phyloP scores from a whole-genome alignment of 2,113 vertebrate species.

The Phyllostomus discolor region DNA sequence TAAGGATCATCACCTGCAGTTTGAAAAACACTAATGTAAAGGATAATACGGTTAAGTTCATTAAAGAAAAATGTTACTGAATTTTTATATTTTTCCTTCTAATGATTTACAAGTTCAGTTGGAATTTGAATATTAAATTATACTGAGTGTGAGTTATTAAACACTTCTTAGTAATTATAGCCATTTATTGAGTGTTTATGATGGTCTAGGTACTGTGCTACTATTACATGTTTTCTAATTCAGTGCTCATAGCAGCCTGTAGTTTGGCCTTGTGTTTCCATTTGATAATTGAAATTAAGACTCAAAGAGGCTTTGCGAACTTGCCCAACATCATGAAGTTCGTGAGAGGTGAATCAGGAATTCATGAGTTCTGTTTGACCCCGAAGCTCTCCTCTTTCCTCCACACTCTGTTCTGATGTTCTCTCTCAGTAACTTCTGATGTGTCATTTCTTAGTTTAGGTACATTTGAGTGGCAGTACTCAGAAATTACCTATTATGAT shows the following conservation, averaged over 20 bases:
- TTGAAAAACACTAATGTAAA: background rate
- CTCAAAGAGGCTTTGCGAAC: background rate
- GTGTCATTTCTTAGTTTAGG: background rate
- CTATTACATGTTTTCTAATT: constrained; percentile 17
- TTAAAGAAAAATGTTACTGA: background rate
- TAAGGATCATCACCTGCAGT: background rate
- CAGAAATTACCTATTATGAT: background rate
- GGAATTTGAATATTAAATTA: constrained; percentile 40
- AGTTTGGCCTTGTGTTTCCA: constrained; percentile 13
- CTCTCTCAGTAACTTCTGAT: background rate
- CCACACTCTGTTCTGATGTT: background rate
- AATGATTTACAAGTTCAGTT: background rate
- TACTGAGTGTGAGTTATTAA: background rate
- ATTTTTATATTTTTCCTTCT: background rate
- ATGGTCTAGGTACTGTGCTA: background rate
- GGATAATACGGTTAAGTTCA: background rate
- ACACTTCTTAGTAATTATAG: background rate
- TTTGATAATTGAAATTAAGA: constrained; percentile 49
- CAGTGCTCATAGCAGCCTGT: background rate
- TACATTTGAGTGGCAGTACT: background rate
- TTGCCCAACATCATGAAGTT: background rate
- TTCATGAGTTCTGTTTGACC: background rate
- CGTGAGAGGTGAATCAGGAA: background rate
- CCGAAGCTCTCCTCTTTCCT: background rate
- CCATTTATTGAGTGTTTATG: background rate